These are phyloP conservation scores for Magallana nippona DNA, from an alignment of 2,888 invertebrate genomes.

Conservation along the genomic window DNA sequence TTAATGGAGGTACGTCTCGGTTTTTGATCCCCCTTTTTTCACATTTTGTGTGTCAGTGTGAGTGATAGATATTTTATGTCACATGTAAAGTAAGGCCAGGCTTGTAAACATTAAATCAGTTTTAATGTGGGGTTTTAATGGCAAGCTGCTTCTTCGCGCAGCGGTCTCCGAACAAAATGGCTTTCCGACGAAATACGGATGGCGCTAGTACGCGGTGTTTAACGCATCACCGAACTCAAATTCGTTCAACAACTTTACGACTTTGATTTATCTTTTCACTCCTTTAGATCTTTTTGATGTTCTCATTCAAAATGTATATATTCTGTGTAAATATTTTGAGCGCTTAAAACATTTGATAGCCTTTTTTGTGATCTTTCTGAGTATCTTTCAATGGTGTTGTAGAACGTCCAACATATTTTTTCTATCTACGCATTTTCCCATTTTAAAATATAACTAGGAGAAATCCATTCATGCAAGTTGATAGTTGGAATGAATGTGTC, in stretches of 20 bases:
- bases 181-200: conserved; percentile 20
- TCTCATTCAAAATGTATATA: conserved; percentile 33
- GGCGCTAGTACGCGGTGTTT: conserved; percentile 7
- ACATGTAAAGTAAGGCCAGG: conserved; percentile 39
- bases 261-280: neutral
- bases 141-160: conserved; percentile 27
- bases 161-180: conserved; percentile 31
- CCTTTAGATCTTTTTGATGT: conserved; percentile 24
- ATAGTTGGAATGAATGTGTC: neutral
- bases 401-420: neutral
- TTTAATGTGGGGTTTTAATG: conserved; percentile 50
- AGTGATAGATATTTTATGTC: conserved; percentile 51
- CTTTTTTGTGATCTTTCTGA: neutral
- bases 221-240: conserved; percentile 15
- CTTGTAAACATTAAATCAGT: conserved; percentile 48
- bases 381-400: conserved; percentile 8
- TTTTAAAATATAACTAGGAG: conserved; percentile 10
- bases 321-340: conserved; percentile 29
- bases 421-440: neutral
- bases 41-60: conserved; percentile 24
- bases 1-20: conserved; percentile 61
- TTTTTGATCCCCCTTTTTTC: neutral
- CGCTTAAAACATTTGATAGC: neutral
- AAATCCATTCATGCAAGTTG: neutral
- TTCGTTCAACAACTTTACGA: conserved; percentile 33